phyloP scores from a whole-genome alignment of 1,140 invertebrate species.

The Macrobrachium rosenbergii region DNA sequence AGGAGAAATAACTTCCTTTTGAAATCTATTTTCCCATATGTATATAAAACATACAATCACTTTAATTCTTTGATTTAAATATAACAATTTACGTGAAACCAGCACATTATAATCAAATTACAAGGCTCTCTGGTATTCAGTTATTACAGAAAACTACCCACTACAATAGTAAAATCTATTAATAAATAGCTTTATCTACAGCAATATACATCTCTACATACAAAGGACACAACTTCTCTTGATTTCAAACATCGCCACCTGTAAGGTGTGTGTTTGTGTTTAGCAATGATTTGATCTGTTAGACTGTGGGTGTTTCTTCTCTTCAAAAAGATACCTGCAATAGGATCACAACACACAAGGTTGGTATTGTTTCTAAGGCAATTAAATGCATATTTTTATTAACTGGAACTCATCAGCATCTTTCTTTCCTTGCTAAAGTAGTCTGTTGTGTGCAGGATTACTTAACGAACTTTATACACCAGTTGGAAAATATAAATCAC shows the following conservation, averaged over 20 bases:
- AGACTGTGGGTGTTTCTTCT: too few relatives aligned
- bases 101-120: slow-evolving; percentile 33
- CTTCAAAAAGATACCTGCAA: not conserved
- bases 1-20: too few relatives aligned
- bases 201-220: slow-evolving; percentile 40
- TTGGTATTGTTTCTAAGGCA: slow-evolving; percentile 47
- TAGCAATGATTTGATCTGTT: slow-evolving; percentile 6
- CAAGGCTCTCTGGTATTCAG: slow-evolving; percentile 46
- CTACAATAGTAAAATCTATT: slow-evolving; percentile 49
- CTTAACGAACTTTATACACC: too few relatives aligned
- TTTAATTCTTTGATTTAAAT: slow-evolving; percentile 2
- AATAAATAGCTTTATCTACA: slow-evolving; percentile 52
- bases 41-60: slow-evolving; percentile 9
- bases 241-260: not conserved
- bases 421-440: not conserved
- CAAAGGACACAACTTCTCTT: slow-evolving; percentile 29
- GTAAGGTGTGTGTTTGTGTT: not conserved
- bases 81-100: slow-evolving; percentile 22
- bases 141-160: slow-evolving; percentile 34
- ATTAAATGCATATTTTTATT: slow-evolving; percentile 48
- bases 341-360: slow-evolving; percentile 28
- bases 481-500: too few relatives aligned
- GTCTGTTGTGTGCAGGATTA: not conserved
- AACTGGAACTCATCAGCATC: slow-evolving; percentile 22
- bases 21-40: too few relatives aligned